Percentiles rank a stretch among this genome's conserved stretches.
These are phyloP conservation scores for Scaptomyza montana DNA, from an alignment of 1,140 invertebrate species.

Conservation along the genomic window DNA sequence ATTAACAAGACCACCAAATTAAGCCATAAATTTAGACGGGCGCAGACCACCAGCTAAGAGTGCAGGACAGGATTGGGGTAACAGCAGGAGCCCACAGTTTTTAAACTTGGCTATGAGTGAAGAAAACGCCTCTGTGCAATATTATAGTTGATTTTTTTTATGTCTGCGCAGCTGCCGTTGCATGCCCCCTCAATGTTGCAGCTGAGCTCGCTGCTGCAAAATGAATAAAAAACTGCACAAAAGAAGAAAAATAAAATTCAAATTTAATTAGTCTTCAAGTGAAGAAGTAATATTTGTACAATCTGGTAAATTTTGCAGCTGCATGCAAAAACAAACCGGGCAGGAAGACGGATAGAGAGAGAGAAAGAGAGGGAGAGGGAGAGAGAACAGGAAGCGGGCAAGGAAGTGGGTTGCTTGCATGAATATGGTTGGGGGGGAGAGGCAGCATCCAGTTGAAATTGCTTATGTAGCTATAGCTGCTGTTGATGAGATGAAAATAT, in stretches of 20 bases:
- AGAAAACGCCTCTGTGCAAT: conserved; percentile 62
- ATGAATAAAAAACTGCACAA: conserved; percentile 58
- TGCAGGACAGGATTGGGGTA: conserved; percentile 27
- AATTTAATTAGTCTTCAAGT: conserved; percentile 82
- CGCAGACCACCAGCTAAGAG: conserved; percentile 70
- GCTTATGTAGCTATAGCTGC: conserved; percentile 5
- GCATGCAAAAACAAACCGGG: conserved; percentile 42
- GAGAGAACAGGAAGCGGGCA: conserved; percentile 6
- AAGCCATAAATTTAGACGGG: conserved; percentile 76
- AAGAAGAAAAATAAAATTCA: conserved; percentile 49
- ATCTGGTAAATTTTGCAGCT: conserved; percentile 73
- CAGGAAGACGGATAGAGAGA: conserved; percentile 1
- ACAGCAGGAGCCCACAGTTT: conserved; percentile 54
- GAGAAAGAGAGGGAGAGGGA: too few species aligned
- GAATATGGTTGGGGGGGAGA: not conserved
- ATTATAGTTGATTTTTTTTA: conserved; percentile 21
- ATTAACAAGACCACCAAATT: conserved; percentile 79
- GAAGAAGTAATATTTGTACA: conserved; percentile 81
- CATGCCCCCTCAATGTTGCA: conserved; percentile 12
- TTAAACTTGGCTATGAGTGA: conserved; percentile 46
- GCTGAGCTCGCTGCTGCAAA: conserved; percentile 34
- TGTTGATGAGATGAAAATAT: conserved; percentile 53
- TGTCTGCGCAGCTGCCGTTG: conserved; percentile 28
- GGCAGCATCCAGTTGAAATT: conserved; percentile 5
- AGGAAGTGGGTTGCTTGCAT: conserved; percentile 61